Conservation (phyloP, 2,888 invertebrate genomes). For the Oxytorus armatus region DNA sequence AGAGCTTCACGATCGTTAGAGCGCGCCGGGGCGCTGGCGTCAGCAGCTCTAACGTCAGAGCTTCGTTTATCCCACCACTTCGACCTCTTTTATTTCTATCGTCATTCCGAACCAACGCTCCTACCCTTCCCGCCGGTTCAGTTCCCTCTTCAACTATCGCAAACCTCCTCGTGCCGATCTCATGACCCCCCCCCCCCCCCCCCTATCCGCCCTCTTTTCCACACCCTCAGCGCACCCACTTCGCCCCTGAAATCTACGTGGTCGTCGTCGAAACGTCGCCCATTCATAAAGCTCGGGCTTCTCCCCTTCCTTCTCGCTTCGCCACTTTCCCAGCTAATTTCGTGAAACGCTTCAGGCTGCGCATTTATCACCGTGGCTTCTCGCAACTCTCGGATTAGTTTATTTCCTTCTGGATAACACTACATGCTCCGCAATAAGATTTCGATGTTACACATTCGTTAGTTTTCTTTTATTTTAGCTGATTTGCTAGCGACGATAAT, state of each 20-base stretch:
- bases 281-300: conserved; percentile 64
- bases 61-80: conserved; percentile 27
- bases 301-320: conserved; percentile 1
- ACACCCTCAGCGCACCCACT: conserved; percentile 26
- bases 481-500: no score
- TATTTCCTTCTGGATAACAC: not conserved
- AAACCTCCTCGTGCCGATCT: conserved; percentile 44
- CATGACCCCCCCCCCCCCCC: not conserved
- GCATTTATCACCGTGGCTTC: conserved; percentile 5
- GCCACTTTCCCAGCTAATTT: conserved; percentile 10
- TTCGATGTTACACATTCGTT: not conserved
- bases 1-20: conserved; percentile 64
- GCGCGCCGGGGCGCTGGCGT: conserved; percentile 62
- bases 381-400: not conserved
- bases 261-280: conserved; percentile 57
- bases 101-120: conserved; percentile 15
- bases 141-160: conserved; percentile 48
- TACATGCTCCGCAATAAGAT: not conserved
- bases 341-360: not conserved
- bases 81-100: conserved; percentile 46
- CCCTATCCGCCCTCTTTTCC: conserved; percentile 10
- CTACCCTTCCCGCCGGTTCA: conserved; percentile 36
- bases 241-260: conserved; percentile 47
- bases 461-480: not conserved
- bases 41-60: conserved; percentile 60